Conservation (phyloP, 2,888 invertebrate species). For the Amphipyra berbera region DNA sequence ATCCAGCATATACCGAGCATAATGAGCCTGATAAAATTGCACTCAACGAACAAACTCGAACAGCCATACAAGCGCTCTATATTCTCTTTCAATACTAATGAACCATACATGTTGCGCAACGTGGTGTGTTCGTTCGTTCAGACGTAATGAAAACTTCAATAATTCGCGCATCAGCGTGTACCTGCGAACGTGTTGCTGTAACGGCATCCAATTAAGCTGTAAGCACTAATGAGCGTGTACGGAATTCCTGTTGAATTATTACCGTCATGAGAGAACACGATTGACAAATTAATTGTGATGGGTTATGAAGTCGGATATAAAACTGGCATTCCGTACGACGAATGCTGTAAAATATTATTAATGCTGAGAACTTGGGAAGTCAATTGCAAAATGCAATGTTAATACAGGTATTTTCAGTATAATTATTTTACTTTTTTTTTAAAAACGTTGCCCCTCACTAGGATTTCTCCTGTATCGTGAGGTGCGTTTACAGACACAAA, state of each 20-base stretch:
- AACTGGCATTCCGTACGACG: conserved; percentile 15
- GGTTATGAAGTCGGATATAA: conserved; percentile 24
- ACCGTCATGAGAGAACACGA: conserved; percentile 30
- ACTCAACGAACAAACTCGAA: conserved; percentile 38
- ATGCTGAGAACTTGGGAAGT: background rate
- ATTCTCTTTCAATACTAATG: conserved; percentile 59
- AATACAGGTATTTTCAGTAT: too few species aligned
- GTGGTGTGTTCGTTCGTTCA: conserved; percentile 32
- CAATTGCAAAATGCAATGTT: too few species aligned
- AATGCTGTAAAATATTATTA: conserved; percentile 12
- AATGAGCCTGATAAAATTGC: conserved; percentile 56
- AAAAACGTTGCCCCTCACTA: too few species aligned
- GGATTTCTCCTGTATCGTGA: too few species aligned
- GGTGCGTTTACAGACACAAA: too few species aligned
- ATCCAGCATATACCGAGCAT: conserved; percentile 36
- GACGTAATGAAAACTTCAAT: conserved; percentile 52
- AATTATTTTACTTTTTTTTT: too few species aligned
- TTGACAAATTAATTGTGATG: conserved; percentile 45
- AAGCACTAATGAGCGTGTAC: conserved; percentile 48
- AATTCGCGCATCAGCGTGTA: conserved; percentile 37
- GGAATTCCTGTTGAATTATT: conserved; percentile 35
- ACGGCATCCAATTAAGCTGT: conserved; percentile 50
- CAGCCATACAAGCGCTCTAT: conserved; percentile 28
- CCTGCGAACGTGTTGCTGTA: conserved; percentile 39
- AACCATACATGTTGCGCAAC: conserved; percentile 47